Percentiles rank a stretch among this genome's conserved stretches.
Conservation (phyloP, 2,888 invertebrate genomes). For the Xanthorhoe spadicearia region DNA sequence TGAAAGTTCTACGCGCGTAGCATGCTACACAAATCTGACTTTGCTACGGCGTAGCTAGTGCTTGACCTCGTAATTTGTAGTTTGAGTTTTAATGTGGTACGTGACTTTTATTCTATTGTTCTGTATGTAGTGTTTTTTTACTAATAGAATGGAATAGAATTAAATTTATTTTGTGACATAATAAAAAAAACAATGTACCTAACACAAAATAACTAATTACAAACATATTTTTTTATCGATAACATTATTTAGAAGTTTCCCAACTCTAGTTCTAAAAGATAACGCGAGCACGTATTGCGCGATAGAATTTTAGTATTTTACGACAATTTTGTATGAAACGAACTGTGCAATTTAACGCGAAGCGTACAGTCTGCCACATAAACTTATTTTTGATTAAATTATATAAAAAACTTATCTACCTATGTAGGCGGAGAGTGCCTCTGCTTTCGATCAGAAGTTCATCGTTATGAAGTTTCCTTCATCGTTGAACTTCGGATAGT, state of each 20-base stretch:
- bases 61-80: background rate
- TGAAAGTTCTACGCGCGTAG: background rate
- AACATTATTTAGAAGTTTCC: conserved; percentile 1
- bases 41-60: background rate
- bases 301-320: conserved; percentile 22
- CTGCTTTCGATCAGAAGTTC: no score
- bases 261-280: conserved; percentile 4
- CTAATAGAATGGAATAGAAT: no score
- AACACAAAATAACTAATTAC: background rate
- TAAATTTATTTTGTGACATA: no score
- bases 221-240: background rate
- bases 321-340: conserved; percentile 22
- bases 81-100: background rate
- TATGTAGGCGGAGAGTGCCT: no score
- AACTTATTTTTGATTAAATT: no score
- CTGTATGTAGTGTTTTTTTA: no score
- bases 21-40: background rate
- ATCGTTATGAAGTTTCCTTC: no score
- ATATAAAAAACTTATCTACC: no score
- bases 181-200: no score
- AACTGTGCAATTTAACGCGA: conserved; percentile 2
- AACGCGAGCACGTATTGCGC: conserved; percentile 25
- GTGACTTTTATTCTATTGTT: background rate
- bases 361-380: background rate
- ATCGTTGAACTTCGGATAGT: no score